Conservation (phyloP, 1,140 invertebrate species). For the Drosophila willistoni region DNA sequence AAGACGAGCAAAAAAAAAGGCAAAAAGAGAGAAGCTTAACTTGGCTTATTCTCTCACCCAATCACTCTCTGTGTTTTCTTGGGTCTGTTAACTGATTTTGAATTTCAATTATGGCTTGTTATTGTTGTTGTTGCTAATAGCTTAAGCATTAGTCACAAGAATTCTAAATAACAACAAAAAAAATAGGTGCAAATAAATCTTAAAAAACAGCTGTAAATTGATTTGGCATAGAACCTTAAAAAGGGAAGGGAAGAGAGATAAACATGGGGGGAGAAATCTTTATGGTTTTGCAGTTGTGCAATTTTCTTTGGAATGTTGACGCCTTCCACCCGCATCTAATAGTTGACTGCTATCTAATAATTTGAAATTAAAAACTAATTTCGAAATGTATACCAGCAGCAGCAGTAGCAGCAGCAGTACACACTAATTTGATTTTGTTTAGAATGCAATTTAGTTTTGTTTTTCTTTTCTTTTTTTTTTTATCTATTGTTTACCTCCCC, state of each 20-base stretch:
- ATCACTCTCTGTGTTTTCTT: not conserved
- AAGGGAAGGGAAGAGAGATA: not conserved
- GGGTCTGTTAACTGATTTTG: slow-evolving; percentile 18
- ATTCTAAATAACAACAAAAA: not conserved
- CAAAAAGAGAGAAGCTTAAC: not conserved
- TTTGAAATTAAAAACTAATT: slow-evolving; percentile 11
- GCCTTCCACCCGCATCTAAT: not conserved
- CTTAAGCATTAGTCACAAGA: slow-evolving; percentile 46
- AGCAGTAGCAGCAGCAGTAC: no score
- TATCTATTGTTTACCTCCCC: slow-evolving; percentile 20
- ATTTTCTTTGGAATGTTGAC: not conserved
- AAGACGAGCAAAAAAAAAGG: not conserved
- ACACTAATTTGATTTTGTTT: slow-evolving; percentile 8
- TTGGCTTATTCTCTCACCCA: not conserved
- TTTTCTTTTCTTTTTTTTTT: no score
- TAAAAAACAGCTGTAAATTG: slow-evolving; percentile 1
- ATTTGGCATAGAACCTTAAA: not conserved
- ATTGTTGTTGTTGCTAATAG: slow-evolving; percentile 35
- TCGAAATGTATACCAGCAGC: not conserved
- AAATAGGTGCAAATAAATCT: not conserved
- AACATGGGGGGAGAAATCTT: not conserved
- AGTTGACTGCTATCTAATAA: slow-evolving; percentile 2
- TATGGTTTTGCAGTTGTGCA: not conserved
- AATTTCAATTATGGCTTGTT: slow-evolving; percentile 30
- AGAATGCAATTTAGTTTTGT: slow-evolving; percentile 1